Evolutionary conservation across 1,140 invertebrate species (phyloP).

Genomic region (Sinonovacula constricta): DNA sequence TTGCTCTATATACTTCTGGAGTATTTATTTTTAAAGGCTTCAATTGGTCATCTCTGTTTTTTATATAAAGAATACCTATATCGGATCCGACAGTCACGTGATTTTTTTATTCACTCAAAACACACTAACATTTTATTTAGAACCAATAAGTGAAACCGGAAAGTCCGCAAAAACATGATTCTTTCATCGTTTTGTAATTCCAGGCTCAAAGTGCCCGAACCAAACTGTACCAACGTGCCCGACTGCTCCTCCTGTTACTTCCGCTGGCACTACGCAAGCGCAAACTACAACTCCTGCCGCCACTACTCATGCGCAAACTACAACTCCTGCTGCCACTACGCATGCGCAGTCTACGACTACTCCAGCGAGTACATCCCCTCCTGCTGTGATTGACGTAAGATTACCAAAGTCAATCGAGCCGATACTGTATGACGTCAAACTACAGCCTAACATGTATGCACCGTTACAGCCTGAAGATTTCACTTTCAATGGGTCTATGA

Average conservation of each 20-base stretch:
- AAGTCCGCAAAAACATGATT: too few species aligned
- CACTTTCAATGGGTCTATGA: conserved; percentile 86
- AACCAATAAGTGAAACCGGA: too few species aligned
- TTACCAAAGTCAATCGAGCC: conserved; percentile 73
- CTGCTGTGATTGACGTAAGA: conserved; percentile 60
- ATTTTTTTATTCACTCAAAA: too few species aligned
- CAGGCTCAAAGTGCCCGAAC: conserved; percentile 20
- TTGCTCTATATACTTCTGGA: too few species aligned
- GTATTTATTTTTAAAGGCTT: too few species aligned
- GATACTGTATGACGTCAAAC: conserved; percentile 72
- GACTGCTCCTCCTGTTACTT: background rate
- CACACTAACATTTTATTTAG: too few species aligned
- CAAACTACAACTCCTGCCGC: conserved; percentile 11
- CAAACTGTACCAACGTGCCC: background rate
- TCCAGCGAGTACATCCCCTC: conserved; percentile 4
- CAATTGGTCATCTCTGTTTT: too few species aligned
- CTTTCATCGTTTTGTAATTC: too few species aligned
- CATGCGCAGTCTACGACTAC: too few species aligned
- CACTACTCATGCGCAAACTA: background rate
- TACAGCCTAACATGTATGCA: conserved; percentile 75
- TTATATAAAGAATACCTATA: too few species aligned
- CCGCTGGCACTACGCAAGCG: background rate
- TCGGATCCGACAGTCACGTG: too few species aligned
- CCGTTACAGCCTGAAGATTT: conserved; percentile 66
- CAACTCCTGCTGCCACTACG: background rate